These are phyloP conservation scores for Reticulitermes lucifugus DNA, from an alignment of 2,888 invertebrate species.

Conservation along the genomic window DNA sequence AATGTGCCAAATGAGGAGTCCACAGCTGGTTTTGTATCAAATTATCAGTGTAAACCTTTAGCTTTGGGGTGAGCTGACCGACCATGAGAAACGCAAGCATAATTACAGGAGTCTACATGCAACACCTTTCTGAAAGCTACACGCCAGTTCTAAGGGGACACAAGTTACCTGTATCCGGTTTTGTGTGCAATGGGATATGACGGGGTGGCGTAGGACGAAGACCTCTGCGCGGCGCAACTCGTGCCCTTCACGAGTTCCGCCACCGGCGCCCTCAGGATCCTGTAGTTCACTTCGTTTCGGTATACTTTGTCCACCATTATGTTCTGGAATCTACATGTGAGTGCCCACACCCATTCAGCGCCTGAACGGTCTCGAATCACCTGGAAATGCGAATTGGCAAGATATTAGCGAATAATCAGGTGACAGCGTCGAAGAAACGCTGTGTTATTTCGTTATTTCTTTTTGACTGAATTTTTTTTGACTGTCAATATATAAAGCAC, in stretches of 20 bases:
- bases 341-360: slow-evolving; percentile 74
- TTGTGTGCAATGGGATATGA: background rate
- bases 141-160: slow-evolving; percentile 10
- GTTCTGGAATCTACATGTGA: slow-evolving; percentile 78
- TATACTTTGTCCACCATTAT: slow-evolving; percentile 70
- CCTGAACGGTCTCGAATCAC: slow-evolving; percentile 57
- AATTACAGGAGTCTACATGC: too few species aligned
- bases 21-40: too few species aligned
- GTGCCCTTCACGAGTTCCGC: slow-evolving; percentile 69
- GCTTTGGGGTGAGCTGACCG: too few species aligned
- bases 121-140: background rate
- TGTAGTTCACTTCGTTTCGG: slow-evolving; percentile 73
- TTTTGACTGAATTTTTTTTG: too few species aligned
- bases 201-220: background rate
- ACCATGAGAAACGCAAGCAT: too few species aligned
- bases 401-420: too few species aligned
- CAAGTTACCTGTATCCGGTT: background rate
- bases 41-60: too few species aligned
- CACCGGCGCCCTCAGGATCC: slow-evolving; percentile 75
- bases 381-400: background rate
- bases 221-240: slow-evolving; percentile 62
- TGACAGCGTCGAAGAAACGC: too few species aligned
- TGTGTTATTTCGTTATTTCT: too few species aligned
- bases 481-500: too few species aligned
- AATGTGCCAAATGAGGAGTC: too few species aligned